A percentile compares a stretch with the other conserved stretches of the same genome.
Conservation (phyloP, 2,113 vertebrate genomes). For the Pseudorasbora parva region DNA sequence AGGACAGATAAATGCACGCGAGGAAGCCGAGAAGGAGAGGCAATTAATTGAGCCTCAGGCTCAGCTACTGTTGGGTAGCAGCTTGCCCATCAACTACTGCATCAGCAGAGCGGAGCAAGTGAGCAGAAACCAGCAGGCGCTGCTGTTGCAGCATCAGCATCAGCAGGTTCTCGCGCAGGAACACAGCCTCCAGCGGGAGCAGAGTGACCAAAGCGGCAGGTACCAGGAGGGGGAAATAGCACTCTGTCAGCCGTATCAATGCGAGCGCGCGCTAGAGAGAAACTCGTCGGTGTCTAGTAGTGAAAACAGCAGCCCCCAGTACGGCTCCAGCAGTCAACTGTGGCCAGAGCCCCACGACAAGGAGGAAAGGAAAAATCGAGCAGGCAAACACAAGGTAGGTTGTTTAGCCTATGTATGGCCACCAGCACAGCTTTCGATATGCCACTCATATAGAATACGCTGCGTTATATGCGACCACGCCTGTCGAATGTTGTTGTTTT, state of each 20-base stretch:
- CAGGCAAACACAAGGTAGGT: constrained; percentile 72
- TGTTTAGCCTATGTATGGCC: not conserved
- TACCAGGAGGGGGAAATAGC: constrained; percentile 53
- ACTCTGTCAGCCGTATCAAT: constrained; percentile 59
- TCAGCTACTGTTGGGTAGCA: constrained; percentile 64
- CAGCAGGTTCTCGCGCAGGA: constrained; percentile 60
- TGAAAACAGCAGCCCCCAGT: constrained; percentile 72
- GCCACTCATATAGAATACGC: not conserved
- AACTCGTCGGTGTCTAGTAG: constrained; percentile 72
- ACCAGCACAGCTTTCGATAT: not conserved
- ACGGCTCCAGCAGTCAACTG: constrained; percentile 78
- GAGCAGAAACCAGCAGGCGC: constrained; percentile 62
- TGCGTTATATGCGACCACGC: constrained; percentile 65
- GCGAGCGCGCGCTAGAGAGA: constrained; percentile 60
- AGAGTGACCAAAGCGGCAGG: constrained; percentile 53
- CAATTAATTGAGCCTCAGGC: constrained; percentile 67
- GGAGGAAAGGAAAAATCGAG: constrained; percentile 72
- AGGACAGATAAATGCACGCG: constrained; percentile 69
- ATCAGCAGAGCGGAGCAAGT: constrained; percentile 56
- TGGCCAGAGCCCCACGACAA: constrained; percentile 76
- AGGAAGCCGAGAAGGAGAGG: constrained; percentile 58
- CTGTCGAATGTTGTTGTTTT: constrained; percentile 63
- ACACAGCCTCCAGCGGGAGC: constrained; percentile 61
- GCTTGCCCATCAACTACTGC: constrained; percentile 60
- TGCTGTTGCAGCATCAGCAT: constrained; percentile 58